Evolutionary conservation across 2,888 invertebrate genomes (phyloP).

Genomic region (Parapristionchus giblindavisi): DNA sequence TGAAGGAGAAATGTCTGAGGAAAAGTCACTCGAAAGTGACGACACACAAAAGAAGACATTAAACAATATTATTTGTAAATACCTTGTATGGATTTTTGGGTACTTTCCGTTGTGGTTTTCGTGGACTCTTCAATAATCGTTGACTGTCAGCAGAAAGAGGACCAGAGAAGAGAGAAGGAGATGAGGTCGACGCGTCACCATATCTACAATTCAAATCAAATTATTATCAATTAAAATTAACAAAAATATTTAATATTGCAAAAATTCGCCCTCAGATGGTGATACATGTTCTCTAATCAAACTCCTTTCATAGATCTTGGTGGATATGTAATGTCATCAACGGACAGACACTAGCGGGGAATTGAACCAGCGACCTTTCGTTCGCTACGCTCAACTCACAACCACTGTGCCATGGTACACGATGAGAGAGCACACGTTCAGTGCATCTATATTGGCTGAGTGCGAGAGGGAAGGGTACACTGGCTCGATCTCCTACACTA

Average conservation of each 20-base stretch:
- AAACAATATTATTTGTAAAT: constrained; percentile 60
- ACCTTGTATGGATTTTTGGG: constrained; percentile 97
- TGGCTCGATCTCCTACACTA: neutral
- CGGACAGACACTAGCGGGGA: constrained; percentile 1
- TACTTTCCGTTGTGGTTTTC: constrained; percentile 97
- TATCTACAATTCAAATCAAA: constrained; percentile 37
- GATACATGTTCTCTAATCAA: constrained; percentile 35
- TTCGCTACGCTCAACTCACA: constrained; percentile 2
- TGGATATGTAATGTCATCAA: constrained; percentile 23
- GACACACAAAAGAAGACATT: too few relatives aligned
- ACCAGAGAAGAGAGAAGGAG: constrained; percentile 73
- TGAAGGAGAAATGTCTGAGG: too few relatives aligned
- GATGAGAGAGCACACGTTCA: neutral
- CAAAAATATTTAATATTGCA: neutral
- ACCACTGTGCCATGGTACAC: constrained; percentile 21
- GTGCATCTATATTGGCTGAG: too few relatives aligned
- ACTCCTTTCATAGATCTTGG: constrained; percentile 35
- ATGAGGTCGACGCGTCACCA: constrained; percentile 49
- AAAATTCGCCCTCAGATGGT: constrained; percentile 38
- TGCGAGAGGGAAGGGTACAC: neutral
- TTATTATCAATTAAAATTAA: neutral
- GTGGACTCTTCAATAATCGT: constrained; percentile 88
- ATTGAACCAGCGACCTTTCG: constrained; percentile 1
- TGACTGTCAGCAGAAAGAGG: constrained; percentile 95
- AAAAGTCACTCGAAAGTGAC: too few relatives aligned